These are phyloP conservation scores for Callipepla squamata DNA, from an alignment of 2,113 vertebrate genomes.

Conservation along the genomic window DNA sequence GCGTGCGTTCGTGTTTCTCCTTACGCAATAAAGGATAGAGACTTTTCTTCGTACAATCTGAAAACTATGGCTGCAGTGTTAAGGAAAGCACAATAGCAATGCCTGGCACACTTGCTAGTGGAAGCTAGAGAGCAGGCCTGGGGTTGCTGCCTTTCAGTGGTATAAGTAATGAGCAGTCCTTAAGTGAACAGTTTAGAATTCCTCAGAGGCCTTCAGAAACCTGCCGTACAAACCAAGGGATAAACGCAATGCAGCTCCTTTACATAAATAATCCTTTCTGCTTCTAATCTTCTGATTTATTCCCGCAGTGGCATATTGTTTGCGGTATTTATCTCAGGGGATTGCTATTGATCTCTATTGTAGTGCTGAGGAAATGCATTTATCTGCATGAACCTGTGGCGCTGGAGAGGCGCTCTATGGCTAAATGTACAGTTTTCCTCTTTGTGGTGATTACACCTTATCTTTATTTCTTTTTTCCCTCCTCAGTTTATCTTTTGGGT, in stretches of 20 bases:
- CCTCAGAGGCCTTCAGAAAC: not conserved
- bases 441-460: not conserved
- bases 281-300: constrained; percentile 11
- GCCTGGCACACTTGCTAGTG: not conserved
- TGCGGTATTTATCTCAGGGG: not conserved
- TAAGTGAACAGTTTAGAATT: not conserved
- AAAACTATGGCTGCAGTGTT: not conserved
- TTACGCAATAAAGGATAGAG: not conserved
- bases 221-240: not conserved
- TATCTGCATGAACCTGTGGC: not conserved
- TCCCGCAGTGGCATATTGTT: not conserved
- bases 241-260: not conserved
- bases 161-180: not conserved
- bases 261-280: constrained; percentile 37
- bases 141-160: not conserved
- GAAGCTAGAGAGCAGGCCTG: not conserved
- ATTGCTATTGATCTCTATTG: constrained; percentile 1
- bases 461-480: not conserved
- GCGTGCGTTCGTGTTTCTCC: accelerated
- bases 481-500: not conserved
- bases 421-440: constrained; percentile 35
- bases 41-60: not conserved
- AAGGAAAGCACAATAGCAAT: not conserved
- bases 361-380: constrained; percentile 2
- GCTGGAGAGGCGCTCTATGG: not conserved